These are phyloP conservation scores for Amblyjoppa fuscipennis DNA, from an alignment of 2,888 invertebrate genomes.

Conservation along the genomic window DNA sequence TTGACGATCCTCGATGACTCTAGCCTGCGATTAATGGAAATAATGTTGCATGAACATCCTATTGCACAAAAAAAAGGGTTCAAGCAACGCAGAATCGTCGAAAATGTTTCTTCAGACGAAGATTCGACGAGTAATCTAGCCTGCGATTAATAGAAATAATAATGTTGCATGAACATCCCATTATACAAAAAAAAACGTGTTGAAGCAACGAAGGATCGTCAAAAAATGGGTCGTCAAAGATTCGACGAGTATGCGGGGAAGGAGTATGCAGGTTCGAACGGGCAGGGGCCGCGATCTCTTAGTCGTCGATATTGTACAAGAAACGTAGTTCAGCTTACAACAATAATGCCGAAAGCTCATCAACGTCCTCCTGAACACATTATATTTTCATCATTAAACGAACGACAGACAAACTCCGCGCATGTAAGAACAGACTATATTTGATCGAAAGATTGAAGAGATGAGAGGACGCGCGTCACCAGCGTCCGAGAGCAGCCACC, in stretches of 20 bases:
- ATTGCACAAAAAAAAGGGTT: background rate
- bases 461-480: background rate
- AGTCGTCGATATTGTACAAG: background rate
- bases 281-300: background rate
- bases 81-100: no score
- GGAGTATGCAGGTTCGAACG: background rate
- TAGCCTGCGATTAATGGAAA: background rate
- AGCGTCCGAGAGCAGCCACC: background rate
- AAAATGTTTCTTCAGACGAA: background rate
- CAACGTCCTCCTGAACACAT: background rate
- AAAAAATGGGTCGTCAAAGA: background rate
- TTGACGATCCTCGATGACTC: background rate
- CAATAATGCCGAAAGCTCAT: background rate
- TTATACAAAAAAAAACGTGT: no score
- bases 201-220: no score
- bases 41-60: background rate
- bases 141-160: no score
- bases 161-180: no score
- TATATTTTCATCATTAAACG: background rate
- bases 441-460: background rate
- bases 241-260: background rate
- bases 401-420: background rate
- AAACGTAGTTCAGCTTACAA: slow-evolving; percentile 2
- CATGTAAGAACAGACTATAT: background rate
- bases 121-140: background rate